Base-by-base conservation (phyloP, 92 coral and sea anemone species). In the Ricordea florida region DNA sequence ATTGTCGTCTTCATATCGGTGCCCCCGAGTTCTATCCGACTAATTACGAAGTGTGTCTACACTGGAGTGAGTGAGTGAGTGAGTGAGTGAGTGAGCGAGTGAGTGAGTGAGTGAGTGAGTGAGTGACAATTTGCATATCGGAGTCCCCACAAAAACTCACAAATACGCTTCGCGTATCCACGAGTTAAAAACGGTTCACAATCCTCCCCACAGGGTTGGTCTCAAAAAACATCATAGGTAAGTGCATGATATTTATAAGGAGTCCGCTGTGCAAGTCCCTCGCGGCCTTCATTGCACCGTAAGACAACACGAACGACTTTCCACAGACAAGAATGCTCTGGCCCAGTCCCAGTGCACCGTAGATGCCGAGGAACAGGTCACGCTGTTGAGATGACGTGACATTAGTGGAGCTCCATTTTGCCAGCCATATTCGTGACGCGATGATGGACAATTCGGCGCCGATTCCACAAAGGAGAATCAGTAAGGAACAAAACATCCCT, bases 381-480 rank as follows among this genome's bases (percentile, higher is more conserved):
- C 93, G 90, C 34, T 67, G 74, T 2, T 62, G 72, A 0, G 79
- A 34, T 30, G 84, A 57, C 26, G 97, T 87, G 72, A 91, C 76
- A 44, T 91, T 91, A 38, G 87, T 63, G 14, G 97, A 82, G 60
- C 97, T 87, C 97, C 97, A 91, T 18, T 79, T 81, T 20, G 97
- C 92, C 10, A 91, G 69, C 97, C 97, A 91, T 23, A 91, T 85
- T 24, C 90, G 80, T 37, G 97, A 87, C 5, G 58, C 74, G 7
- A 74, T 82, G 30, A 87, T 76, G 17, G 68, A 78, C 0, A 79
- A 66, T 75, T 94, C 97, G 23, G 92, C 75, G 1, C 71, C 34
- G 2, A 81, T 29, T 4, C 85, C 80, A 21, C 72, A 36, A n/a
- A 86, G 35, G 30, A 86, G 72, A 37, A 76, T 35, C 13, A 66